Evolutionary conservation across 1,140 invertebrate species (phyloP).

Genomic region (Lysiphlebus fabarum): DNA sequence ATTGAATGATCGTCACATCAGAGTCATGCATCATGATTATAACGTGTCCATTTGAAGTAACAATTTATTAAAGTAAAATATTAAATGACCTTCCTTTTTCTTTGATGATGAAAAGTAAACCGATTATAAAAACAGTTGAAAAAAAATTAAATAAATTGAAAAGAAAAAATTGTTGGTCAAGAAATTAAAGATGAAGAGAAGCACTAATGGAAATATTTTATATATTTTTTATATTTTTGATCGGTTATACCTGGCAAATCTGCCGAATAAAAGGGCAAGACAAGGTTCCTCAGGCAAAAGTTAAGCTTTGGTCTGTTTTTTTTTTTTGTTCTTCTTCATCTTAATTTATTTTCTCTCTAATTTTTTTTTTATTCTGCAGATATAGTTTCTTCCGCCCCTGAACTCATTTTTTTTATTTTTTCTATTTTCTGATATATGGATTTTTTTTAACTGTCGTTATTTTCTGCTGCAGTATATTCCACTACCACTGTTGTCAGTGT

Average conservation of each 20-base stretch:
- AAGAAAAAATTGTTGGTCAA: neutral
- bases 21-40: slow-evolving; percentile 25
- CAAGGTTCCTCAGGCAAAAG: slow-evolving; percentile 8
- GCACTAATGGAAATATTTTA: slow-evolving; percentile 10
- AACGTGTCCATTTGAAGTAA: slow-evolving; percentile 20
- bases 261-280: slow-evolving; percentile 41
- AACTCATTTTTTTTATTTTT: neutral
- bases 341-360: too few relatives aligned
- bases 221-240: slow-evolving; percentile 43
- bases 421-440: neutral
- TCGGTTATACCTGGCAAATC: slow-evolving; percentile 30
- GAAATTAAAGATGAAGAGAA: neutral
- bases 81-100: slow-evolving; percentile 13
- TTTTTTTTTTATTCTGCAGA: too few relatives aligned
- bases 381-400: slow-evolving; percentile 9
- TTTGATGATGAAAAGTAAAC: slow-evolving; percentile 9
- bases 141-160: neutral
- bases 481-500: neutral
- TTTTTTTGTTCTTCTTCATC: too few relatives aligned
- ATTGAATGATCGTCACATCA: slow-evolving; percentile 10
- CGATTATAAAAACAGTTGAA: neutral
- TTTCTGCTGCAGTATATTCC: neutral
- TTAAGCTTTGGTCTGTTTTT: too few relatives aligned
- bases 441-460: neutral
- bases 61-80: slow-evolving; percentile 17